Conservation (phyloP, 2,888 invertebrate genomes). For the Psylliodes chrysocephalus region DNA sequence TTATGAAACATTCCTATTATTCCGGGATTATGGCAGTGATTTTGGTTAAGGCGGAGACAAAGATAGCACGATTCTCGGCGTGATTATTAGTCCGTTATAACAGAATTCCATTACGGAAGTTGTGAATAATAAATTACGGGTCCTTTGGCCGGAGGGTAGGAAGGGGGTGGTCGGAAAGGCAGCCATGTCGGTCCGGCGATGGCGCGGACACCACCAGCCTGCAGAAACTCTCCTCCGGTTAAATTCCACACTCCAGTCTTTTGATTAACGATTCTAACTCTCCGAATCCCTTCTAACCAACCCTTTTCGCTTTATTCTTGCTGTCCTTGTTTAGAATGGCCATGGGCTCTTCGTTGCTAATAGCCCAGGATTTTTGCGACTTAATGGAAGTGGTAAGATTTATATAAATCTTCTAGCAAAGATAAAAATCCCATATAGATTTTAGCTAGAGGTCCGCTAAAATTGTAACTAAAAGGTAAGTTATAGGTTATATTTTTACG, state of each 20-base stretch:
- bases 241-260: slow-evolving; percentile 48
- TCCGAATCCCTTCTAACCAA: slow-evolving; percentile 37
- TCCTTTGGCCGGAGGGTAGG: slow-evolving; percentile 37
- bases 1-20: too few relatives aligned
- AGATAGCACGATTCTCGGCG: slow-evolving; percentile 35
- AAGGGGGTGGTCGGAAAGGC: slow-evolving; percentile 63
- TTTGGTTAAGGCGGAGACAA: slow-evolving; percentile 13
- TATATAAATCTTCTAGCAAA: too few relatives aligned
- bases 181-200: slow-evolving; percentile 69
- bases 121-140: slow-evolving; percentile 62
- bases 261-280: slow-evolving; percentile 60
- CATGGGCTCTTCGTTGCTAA: slow-evolving; percentile 34
- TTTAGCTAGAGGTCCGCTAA: too few relatives aligned
- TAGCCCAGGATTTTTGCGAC: not conserved
- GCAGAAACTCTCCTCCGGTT: slow-evolving; percentile 46
- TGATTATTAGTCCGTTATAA: slow-evolving; percentile 58
- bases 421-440: too few relatives aligned
- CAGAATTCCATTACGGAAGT: slow-evolving; percentile 61
- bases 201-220: slow-evolving; percentile 63
- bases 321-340: slow-evolving; percentile 39
- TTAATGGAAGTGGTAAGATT: too few relatives aligned
- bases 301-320: slow-evolving; percentile 42
- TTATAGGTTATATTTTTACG: too few relatives aligned
- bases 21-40: slow-evolving; percentile 4
- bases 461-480: too few relatives aligned